Percentiles rank a stretch among this genome's conserved stretches.
These are phyloP conservation scores for Galerucella nymphaeae DNA, from an alignment of 2,888 invertebrate genomes.

Conservation along the genomic window DNA sequence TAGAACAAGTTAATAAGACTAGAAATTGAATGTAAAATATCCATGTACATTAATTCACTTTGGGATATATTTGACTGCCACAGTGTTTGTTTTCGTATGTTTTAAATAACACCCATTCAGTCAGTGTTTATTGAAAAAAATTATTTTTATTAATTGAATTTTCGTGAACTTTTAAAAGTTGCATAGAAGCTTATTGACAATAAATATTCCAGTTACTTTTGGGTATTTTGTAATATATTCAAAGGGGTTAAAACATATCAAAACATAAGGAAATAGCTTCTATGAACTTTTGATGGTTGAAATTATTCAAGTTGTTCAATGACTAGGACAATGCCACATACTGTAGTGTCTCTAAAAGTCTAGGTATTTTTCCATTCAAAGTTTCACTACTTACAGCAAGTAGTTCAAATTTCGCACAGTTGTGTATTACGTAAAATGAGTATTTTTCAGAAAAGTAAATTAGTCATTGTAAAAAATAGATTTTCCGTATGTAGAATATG, in stretches of 20 bases:
- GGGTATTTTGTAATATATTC: too few relatives aligned
- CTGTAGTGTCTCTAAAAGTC: background rate
- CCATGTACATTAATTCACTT: constrained; percentile 25
- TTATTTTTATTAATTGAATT: background rate
- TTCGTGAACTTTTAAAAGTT: background rate
- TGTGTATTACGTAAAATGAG: background rate
- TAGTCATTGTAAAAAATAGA: background rate
- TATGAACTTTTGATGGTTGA: background rate
- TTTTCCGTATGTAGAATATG: background rate
- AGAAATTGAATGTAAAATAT: constrained; percentile 29
- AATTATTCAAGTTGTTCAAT: background rate
- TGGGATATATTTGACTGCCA: constrained; percentile 27
- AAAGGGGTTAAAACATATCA: background rate
- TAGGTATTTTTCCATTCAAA: background rate
- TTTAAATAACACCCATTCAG: constrained; percentile 30
- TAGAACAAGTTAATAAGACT: constrained; percentile 31
- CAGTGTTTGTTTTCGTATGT: constrained; percentile 20
- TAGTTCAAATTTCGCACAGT: background rate
- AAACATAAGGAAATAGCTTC: background rate
- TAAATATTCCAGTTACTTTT: too few relatives aligned
- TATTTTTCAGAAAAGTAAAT: background rate
- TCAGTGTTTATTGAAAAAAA: background rate
- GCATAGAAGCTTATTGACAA: background rate
- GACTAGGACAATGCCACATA: background rate
- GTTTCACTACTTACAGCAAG: background rate